These are phyloP conservation scores for Liposcelis brunnea DNA, from an alignment of 2,888 invertebrate species.

Conservation along the genomic window DNA sequence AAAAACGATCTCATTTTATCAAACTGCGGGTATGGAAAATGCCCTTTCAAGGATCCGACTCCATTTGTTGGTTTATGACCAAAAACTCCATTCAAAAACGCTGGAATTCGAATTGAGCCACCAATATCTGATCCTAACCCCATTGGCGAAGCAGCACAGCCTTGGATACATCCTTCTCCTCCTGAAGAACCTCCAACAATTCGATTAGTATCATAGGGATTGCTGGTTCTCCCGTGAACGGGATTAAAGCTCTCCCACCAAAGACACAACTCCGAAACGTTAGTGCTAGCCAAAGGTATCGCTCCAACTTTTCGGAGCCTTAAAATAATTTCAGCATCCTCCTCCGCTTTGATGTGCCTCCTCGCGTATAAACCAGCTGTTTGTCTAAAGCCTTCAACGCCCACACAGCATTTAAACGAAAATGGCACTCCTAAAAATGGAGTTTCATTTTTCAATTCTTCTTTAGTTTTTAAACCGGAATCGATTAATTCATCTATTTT, in stretches of 20 bases:
- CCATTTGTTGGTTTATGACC: slow-evolving; percentile 60
- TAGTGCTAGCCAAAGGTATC: slow-evolving; percentile 76
- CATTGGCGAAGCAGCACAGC: slow-evolving; percentile 63
- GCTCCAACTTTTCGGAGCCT: slow-evolving; percentile 63
- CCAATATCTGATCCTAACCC: slow-evolving; percentile 89
- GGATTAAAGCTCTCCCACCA: slow-evolving; percentile 85
- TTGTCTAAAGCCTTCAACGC: slow-evolving; percentile 40
- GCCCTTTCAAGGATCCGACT: not conserved
- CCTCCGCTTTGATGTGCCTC: slow-evolving; percentile 38
- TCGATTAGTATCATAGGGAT: slow-evolving; percentile 76
- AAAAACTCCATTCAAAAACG: slow-evolving; percentile 76
- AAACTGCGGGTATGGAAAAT: not conserved
- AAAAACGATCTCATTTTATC: slow-evolving; percentile 20
- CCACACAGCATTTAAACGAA: slow-evolving; percentile 78
- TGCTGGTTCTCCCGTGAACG: slow-evolving; percentile 73
- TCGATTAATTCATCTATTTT: slow-evolving; percentile 51
- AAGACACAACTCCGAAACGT: slow-evolving; percentile 83
- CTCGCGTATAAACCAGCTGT: slow-evolving; percentile 23
- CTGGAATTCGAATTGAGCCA: slow-evolving; percentile 88
- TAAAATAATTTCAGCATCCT: slow-evolving; percentile 64
- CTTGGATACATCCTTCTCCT: slow-evolving; percentile 38
- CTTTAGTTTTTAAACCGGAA: slow-evolving; percentile 35
- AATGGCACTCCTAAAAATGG: slow-evolving; percentile 87
- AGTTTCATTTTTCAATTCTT: slow-evolving; percentile 34
- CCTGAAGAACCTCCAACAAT: slow-evolving; percentile 91